These are phyloP conservation scores for Tinea pellionella DNA, from an alignment of 2,888 invertebrate species.

Conservation along the genomic window DNA sequence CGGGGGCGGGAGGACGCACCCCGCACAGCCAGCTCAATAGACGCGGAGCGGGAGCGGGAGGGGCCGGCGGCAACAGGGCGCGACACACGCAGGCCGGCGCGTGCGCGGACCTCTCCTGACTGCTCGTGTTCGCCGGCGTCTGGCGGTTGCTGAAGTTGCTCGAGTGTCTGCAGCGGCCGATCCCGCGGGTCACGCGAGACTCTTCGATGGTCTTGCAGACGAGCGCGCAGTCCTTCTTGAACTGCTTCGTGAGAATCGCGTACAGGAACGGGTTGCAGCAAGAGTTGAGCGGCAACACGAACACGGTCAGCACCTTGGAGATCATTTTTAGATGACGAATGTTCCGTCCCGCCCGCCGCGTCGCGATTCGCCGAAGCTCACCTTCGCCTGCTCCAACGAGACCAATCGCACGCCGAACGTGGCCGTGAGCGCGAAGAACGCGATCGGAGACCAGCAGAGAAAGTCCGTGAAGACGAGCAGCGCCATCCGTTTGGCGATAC, in stretches of 20 bases:
- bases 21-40: conserved; percentile 46
- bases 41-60: conserved; percentile 68
- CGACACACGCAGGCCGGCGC: conserved; percentile 70
- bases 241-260: conserved; percentile 97
- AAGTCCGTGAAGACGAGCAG: conserved; percentile 97
- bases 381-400: conserved; percentile 93
- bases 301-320: conserved; percentile 84
- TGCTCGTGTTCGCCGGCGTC: conserved; percentile 88
- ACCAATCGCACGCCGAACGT: conserved; percentile 92
- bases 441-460: conserved; percentile 97
- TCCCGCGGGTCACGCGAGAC: conserved; percentile 88
- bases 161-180: conserved; percentile 86
- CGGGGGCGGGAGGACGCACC: conserved; percentile 35
- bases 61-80: conserved; percentile 65
- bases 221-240: conserved; percentile 96
- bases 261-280: conserved; percentile 99
- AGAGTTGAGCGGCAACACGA: conserved; percentile 94
- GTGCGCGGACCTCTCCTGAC: conserved; percentile 82
- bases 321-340: too few species aligned
- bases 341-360: too few species aligned
- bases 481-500: conserved; percentile 97
- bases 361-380: too few species aligned
- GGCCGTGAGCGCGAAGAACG: conserved; percentile 94
- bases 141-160: conserved; percentile 90
- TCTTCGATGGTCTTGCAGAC: conserved; percentile 97